Conservation (phyloP, 2,797 vertebrate genomes). For the Microtus californicus region DNA sequence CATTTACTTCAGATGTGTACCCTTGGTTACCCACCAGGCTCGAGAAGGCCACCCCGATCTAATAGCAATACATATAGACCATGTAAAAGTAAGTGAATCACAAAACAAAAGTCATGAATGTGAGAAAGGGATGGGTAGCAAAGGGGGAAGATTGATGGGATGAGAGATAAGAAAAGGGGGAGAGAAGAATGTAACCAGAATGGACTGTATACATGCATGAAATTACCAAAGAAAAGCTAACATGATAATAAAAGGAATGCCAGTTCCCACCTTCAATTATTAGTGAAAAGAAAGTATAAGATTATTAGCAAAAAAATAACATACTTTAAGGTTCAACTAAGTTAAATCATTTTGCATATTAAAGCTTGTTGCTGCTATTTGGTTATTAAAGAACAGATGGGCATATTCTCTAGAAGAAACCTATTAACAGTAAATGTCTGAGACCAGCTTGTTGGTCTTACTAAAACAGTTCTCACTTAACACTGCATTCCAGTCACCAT, state of each 20-base stretch:
- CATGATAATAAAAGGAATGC: background rate
- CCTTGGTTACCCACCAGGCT: background rate
- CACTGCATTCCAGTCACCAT: background rate
- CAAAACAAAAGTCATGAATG: background rate
- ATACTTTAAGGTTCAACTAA: background rate
- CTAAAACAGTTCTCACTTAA: background rate
- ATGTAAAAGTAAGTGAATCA: background rate
- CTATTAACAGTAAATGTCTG: background rate
- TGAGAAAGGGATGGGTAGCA: background rate
- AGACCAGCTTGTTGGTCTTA: background rate
- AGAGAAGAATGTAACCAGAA: background rate
- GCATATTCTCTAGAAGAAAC: background rate
- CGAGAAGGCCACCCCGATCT: too few relatives aligned
- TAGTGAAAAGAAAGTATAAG: conserved; percentile 25
- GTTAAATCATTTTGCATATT: conserved; percentile 16
- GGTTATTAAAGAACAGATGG: background rate
- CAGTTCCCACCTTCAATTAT: background rate
- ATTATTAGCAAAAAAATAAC: background rate
- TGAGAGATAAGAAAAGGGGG: background rate
- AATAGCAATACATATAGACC: background rate
- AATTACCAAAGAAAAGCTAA: background rate
- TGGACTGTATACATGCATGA: background rate
- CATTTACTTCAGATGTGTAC: background rate
- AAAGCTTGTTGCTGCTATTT: background rate
- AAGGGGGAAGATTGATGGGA: background rate